These are phyloP conservation scores for Blennius ocellaris DNA, from an alignment of 2,113 vertebrate species.

Conservation along the genomic window DNA sequence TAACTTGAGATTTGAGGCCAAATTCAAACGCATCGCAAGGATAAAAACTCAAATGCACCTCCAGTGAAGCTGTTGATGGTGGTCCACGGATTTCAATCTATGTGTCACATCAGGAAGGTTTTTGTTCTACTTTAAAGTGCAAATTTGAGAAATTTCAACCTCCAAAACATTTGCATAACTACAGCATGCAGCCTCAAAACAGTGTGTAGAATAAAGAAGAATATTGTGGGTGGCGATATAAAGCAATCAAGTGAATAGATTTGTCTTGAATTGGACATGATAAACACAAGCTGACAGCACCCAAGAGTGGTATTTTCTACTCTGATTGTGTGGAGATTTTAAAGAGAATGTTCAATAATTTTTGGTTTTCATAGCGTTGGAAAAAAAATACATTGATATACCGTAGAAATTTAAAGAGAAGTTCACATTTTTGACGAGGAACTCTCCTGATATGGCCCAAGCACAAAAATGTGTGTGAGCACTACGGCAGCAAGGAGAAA, in stretches of 20 bases:
- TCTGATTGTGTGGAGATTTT: conserved; percentile 35
- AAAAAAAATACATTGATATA: not conserved
- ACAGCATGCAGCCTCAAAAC: conserved; percentile 28
- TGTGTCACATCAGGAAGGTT: conserved; percentile 27
- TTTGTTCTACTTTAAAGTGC: conserved; percentile 26
- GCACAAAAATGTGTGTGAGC: not conserved
- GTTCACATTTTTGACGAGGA: conserved; percentile 14
- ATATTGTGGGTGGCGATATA: conserved; percentile 39
- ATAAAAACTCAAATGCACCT: conserved; percentile 28
- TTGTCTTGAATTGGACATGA: conserved; percentile 54
- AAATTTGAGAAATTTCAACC: conserved; percentile 48
- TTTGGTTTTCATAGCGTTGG: conserved; percentile 6
- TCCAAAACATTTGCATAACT: conserved; percentile 56
- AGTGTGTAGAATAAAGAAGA: conserved; percentile 38
- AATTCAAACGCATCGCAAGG: conserved; percentile 40
- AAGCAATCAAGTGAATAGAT: conserved; percentile 54
- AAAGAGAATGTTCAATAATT: conserved; percentile 37
- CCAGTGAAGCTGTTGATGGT: conserved; percentile 37
- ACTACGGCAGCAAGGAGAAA: not conserved
- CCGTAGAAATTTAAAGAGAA: not conserved
- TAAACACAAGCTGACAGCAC: conserved; percentile 43
- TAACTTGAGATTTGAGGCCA: conserved; percentile 33
- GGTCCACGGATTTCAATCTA: conserved; percentile 33
- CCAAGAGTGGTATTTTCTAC: not conserved
- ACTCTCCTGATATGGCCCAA: not conserved